phyloP scores from a whole-genome alignment of 2,888 invertebrate species.

The Ophonus ardosiacus region DNA sequence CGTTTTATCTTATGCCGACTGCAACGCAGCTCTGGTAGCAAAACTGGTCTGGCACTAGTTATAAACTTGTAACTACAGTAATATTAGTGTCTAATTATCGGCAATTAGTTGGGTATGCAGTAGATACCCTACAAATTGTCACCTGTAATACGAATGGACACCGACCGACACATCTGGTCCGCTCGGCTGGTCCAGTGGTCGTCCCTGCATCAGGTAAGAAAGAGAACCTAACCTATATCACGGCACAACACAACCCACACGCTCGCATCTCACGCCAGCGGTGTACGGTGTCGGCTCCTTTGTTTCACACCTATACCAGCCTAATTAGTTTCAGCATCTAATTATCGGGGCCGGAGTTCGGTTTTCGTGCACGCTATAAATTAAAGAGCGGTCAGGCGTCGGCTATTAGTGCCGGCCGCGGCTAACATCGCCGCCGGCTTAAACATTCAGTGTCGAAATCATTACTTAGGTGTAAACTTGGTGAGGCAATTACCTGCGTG shows the following conservation, averaged over 20 bases:
- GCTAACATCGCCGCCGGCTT: slow-evolving; percentile 68
- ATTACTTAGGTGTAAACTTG: slow-evolving; percentile 77
- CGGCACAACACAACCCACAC: not conserved
- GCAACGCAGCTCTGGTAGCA: not conserved
- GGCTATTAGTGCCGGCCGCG: slow-evolving; percentile 54
- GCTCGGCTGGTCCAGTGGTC: slow-evolving; percentile 1
- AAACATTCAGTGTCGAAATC: slow-evolving; percentile 77
- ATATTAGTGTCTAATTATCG: not conserved
- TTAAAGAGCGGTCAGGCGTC: slow-evolving; percentile 71
- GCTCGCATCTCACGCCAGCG: slow-evolving; percentile 5
- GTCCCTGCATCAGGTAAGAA: not conserved
- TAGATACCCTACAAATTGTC: slow-evolving; percentile 4
- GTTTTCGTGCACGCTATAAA: slow-evolving; percentile 76
- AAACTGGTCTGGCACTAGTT: not conserved
- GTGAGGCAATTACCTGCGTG: slow-evolving; percentile 75
- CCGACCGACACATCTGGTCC: slow-evolving; percentile 1
- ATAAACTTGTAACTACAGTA: not conserved
- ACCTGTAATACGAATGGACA: not conserved
- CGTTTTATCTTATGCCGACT: not conserved
- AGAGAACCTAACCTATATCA: slow-evolving; percentile 15
- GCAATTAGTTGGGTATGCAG: not conserved
- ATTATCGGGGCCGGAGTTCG: slow-evolving; percentile 75
- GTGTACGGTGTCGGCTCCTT: slow-evolving; percentile 72
- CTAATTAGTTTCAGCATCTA: slow-evolving; percentile 78
- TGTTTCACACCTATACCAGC: slow-evolving; percentile 76